Base-by-base conservation (phyloP, 1,140 invertebrate species). In the Bombus turneri region DNA sequence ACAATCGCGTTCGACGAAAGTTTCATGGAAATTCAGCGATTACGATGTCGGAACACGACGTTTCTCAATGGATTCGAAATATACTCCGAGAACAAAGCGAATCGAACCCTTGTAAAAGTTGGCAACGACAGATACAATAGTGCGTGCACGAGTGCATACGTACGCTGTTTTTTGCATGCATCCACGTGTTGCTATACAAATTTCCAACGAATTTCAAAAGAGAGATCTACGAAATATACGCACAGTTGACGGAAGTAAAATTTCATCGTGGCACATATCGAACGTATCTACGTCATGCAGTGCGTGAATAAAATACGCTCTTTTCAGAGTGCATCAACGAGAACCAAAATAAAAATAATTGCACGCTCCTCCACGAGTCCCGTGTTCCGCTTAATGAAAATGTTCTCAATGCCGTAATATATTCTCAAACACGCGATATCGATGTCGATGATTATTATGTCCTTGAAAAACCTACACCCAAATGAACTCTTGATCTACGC, bases 31-130 rank as follows among this genome's bases (percentile, higher is more conserved):
- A 43, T 73, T 39, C 28, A 31, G 12, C 25, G 34, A 85, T 81
- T 72, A 39, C 41, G 57, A 81, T 12, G 76, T 75, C 64, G 57
- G 86, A 87, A 76, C 64, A 47, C 53, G 10, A 53, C 84, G 71
- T 81, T 86, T 39, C 25, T 71, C 37, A 64, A 64, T 37, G 64
- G 77, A 62, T 62, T 66, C 86, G 72, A 81, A 81, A 81, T 28
- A 15, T 71, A 47, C 47, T 59, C 47, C 0, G 31, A 28, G 34
- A 37, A 8, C 4, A 6, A 28, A 13, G 34, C 53, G 47, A 9
- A 41, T 37, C 34, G 34, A 22, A 10, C 34, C 3, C 66, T 37
- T 3, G 64, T 8, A 15, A 66, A 31, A 66, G 31, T 34, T 34
- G 2, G 13, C 62, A 53, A 34, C 4, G 6, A 15, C 15, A 3